Evolutionary conservation across 2,797 vertebrate species (phyloP).

Genomic region (Neostethus bicornis): DNA sequence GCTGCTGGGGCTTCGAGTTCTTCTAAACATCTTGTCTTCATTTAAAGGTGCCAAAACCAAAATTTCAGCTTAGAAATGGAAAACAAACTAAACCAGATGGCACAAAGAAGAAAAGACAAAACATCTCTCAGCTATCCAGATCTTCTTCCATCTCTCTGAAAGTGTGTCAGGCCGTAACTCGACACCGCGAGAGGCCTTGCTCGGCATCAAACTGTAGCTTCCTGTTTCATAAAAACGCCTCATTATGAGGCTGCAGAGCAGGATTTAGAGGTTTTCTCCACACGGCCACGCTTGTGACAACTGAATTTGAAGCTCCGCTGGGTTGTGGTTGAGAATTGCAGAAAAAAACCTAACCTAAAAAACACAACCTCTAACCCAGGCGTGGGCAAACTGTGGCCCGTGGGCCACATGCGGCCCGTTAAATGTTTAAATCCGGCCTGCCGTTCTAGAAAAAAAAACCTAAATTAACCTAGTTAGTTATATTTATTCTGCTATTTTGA

Average conservation of each 20-base stretch:
- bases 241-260: slow-evolving; percentile 44
- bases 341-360: background rate
- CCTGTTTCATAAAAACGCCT: slow-evolving; percentile 35
- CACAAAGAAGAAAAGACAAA: background rate
- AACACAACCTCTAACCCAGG: too few species aligned
- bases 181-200: slow-evolving; percentile 36
- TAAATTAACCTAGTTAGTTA: too few species aligned
- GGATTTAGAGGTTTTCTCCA: slow-evolving; percentile 33
- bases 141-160: slow-evolving; percentile 5
- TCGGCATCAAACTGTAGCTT: slow-evolving; percentile 39
- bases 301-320: too few species aligned
- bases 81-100: background rate
- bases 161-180: slow-evolving; percentile 12
- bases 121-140: background rate
- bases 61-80: background rate
- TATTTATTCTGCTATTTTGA: too few species aligned
- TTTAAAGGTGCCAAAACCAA: background rate
- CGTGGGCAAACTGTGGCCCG: too few species aligned
- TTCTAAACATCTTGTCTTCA: slow-evolving; percentile 4
- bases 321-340: too few species aligned
- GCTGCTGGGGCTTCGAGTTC: too few species aligned
- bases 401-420: too few species aligned
- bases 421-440: too few species aligned
- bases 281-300: background rate
- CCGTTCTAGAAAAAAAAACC: too few species aligned